Conservation (phyloP, 2,888 invertebrate genomes). For the Troides aeacus region DNA sequence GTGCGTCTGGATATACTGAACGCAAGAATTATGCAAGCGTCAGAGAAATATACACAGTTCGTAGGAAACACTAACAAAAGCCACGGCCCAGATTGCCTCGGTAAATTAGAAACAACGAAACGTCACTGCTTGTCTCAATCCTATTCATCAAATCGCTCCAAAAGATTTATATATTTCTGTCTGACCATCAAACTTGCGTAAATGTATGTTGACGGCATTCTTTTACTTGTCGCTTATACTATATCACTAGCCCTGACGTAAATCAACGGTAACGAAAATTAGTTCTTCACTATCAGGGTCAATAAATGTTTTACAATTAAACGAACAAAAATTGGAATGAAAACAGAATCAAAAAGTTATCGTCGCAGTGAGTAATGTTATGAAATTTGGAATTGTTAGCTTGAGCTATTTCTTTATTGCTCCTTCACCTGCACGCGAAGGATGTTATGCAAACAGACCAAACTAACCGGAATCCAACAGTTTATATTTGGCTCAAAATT, state of each 20-base stretch:
- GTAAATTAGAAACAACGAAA: constrained; percentile 44
- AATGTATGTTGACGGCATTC: constrained; percentile 22
- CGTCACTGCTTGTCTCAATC: constrained; percentile 32
- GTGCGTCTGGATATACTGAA: constrained; percentile 63
- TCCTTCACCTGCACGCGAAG: not conserved
- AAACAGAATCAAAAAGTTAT: constrained; percentile 28
- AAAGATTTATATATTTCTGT: constrained; percentile 28
- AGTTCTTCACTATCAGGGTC: constrained; percentile 20
- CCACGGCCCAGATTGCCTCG: constrained; percentile 38
- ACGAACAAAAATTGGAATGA: constrained; percentile 20
- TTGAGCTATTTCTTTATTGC: not conserved
- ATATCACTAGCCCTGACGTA: constrained; percentile 14
- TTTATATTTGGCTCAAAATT: constrained; percentile 49
- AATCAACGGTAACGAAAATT: constrained; percentile 10
- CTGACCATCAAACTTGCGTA: constrained; percentile 21
- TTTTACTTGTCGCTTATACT: constrained; percentile 21
- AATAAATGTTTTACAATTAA: constrained; percentile 23
- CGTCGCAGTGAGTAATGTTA: constrained; percentile 31
- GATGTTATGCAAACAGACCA: constrained; percentile 4
- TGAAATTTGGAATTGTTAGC: not conserved
- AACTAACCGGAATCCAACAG: constrained; percentile 37
- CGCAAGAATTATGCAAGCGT: constrained; percentile 64
- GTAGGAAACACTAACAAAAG: constrained; percentile 44
- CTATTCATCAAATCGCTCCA: constrained; percentile 29
- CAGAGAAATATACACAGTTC: constrained; percentile 47